Percentiles rank a stretch among this genome's conserved stretches.
Evolutionary conservation across 1,140 invertebrate species (phyloP).

Genomic region (Mizuhopecten yessoensis): DNA sequence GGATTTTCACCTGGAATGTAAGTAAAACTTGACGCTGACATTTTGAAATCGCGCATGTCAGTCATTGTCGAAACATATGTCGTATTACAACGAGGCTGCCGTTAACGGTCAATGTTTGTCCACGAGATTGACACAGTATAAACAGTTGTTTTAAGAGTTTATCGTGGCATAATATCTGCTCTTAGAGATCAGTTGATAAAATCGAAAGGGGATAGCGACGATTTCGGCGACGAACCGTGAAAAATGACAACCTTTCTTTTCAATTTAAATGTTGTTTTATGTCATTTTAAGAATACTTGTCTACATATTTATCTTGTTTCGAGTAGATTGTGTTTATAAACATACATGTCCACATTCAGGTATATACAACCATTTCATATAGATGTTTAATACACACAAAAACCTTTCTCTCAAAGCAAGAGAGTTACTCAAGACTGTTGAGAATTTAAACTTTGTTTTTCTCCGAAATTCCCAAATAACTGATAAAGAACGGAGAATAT

Average conservation of each 20-base stretch:
- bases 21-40: constrained; percentile 32
- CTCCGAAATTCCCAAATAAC: no score
- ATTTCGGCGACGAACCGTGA: constrained; percentile 15
- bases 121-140: neutral
- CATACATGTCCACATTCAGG: no score
- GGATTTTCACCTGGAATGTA: constrained; percentile 38
- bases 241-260: neutral
- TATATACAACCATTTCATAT: no score
- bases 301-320: neutral
- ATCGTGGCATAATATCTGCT: constrained; percentile 5
- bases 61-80: neutral
- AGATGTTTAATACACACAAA: no score
- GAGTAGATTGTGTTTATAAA: no score
- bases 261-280: neutral
- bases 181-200: neutral
- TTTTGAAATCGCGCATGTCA: constrained; percentile 17
- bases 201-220: neutral
- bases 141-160: neutral
- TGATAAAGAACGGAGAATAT: no score
- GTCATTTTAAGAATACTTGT: neutral
- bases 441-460: no score
- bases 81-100: neutral
- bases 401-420: no score
- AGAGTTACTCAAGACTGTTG: no score
- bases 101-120: neutral